A percentile compares a stretch with the other conserved stretches of the same genome.
Evolutionary conservation across 1,140 invertebrate genomes (phyloP).

Genomic region (Hetaerina americana): DNA sequence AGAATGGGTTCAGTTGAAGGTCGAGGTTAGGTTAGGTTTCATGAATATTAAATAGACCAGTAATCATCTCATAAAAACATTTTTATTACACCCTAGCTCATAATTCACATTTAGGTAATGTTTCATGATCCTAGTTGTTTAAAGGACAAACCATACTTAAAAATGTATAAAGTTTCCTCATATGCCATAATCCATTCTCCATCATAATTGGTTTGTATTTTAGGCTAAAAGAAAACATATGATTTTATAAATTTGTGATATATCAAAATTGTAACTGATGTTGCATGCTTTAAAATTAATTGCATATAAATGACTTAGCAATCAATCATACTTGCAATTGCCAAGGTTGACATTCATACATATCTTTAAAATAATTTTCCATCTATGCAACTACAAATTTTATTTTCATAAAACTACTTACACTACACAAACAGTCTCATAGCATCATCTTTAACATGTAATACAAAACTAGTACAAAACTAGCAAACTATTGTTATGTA

Average conservation of each 20-base stretch:
- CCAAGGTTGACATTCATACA: neutral
- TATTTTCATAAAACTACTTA: neutral
- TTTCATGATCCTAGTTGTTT: neutral
- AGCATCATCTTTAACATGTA: neutral
- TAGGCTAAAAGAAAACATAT: too few species aligned
- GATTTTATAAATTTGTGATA: too few species aligned
- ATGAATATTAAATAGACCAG: neutral
- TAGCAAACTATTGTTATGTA: neutral
- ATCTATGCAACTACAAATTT: neutral
- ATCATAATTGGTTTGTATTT: too few species aligned
- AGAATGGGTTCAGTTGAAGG: too few species aligned
- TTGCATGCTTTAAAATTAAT: neutral
- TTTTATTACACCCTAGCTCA: neutral
- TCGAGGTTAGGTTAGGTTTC: too few species aligned
- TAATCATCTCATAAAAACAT: neutral
- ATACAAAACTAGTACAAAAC: neutral
- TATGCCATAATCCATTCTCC: too few species aligned
- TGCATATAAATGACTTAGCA: neutral
- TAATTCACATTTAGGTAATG: neutral
- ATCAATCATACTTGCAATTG: neutral
- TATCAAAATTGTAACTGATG: neutral
- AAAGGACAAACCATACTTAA: neutral
- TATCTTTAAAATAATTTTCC: neutral
- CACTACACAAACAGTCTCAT: neutral
- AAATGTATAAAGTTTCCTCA: too few species aligned